Evolutionary conservation across 2,797 vertebrate species (phyloP), one percentile per base, ranked within the genome.

Genomic region (Myripristis jacobus): DNA sequence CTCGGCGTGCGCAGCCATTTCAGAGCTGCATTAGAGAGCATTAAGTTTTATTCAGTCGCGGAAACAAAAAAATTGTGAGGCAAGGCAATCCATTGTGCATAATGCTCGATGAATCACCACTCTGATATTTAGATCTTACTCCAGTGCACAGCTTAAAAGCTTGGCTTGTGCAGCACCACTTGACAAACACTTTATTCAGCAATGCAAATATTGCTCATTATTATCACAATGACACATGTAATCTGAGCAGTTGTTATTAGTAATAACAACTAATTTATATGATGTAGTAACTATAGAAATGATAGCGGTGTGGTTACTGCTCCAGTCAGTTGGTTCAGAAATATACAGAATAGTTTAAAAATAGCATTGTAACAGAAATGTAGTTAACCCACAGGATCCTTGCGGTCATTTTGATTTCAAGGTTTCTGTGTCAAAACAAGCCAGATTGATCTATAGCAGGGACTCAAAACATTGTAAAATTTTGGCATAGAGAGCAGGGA

Each of bases 401-500:
- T n/a, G n/a, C n/a, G n/a, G n/a, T n/a, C n/a, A n/a, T n/a, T n/a
- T n/a, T n/a, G 27, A 29, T 29, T 29, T 29, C 27, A 3, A 29
- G 34, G 34, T 36, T 10, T 9, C 9, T 36, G 9, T 36, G 34
- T 2, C 34, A 7, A 7, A 13, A 41, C 36, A 41, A 15, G 3
- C 36, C 11, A 41, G 11, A 0, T 41, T 41, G 11, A 41, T 11
- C 36, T 13, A 0, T 41, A 3, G 36, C 3, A 2, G 36, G 3
- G 11, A 41, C 36, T 2, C 2, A 41, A 41, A 12, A 59, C 63
- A 78, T 83, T 29, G 81, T 57, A 22, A 70, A 47, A 75, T 78
- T 34, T 11, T 66, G 34, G 63, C 11, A 48, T 59, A 12, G 56
- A 21, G 22, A 24, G 21, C 12, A 59, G 31, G 19, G 75, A 58